phyloP scores from a whole-genome alignment of 2,797 vertebrate species.

The Anguilla megastoma region DNA sequence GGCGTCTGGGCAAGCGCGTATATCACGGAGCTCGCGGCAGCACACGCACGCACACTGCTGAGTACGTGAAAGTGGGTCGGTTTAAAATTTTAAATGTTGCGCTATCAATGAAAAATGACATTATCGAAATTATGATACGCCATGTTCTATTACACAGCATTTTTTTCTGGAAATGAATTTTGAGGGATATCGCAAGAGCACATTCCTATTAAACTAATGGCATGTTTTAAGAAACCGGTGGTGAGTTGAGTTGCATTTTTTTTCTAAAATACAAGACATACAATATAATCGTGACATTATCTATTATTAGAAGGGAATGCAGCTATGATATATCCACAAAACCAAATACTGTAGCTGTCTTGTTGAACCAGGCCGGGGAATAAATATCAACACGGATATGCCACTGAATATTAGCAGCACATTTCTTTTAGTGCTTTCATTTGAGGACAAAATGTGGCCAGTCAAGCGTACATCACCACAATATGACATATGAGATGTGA shows the following conservation, averaged over 20 bases:
- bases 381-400: not conserved
- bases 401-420: not conserved
- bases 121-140: not conserved
- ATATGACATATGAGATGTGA: not conserved
- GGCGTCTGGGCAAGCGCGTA: not conserved
- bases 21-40: not conserved
- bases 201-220: not conserved
- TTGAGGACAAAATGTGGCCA: not conserved
- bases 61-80: not conserved
- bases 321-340: not conserved
- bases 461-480: not conserved
- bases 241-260: not conserved
- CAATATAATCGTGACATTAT: not conserved
- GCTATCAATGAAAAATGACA: not conserved
- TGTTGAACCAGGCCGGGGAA: not conserved
- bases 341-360: not conserved
- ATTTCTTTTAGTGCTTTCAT: not conserved
- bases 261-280: not conserved
- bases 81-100: not conserved
- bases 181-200: not conserved
- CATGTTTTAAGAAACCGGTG: not conserved
- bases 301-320: not conserved
- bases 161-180: not conserved
- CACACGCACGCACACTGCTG: not conserved
- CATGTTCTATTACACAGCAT: not conserved